A percentile compares a stretch with the other conserved stretches of the same genome.
These are phyloP conservation scores for Picathartes gymnocephalus DNA, from an alignment of 2,113 vertebrate species.

Conservation along the genomic window DNA sequence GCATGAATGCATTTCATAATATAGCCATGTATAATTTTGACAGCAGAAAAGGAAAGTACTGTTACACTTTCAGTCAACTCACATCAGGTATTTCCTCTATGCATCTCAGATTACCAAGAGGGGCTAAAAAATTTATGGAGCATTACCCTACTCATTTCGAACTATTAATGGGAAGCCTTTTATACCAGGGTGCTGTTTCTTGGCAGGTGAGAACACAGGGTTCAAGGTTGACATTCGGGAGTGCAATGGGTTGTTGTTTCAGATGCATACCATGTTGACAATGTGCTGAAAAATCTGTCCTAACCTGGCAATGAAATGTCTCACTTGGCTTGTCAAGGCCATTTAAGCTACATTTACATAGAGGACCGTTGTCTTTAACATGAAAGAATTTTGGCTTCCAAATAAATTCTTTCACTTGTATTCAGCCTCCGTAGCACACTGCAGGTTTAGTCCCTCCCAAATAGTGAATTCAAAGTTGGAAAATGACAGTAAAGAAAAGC, in stretches of 20 bases:
- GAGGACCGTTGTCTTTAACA: background rate
- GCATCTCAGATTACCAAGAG: background rate
- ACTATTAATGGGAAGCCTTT: background rate
- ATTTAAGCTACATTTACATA: background rate
- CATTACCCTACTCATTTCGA: background rate
- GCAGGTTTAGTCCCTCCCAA: background rate
- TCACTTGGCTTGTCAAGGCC: background rate
- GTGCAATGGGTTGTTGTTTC: background rate
- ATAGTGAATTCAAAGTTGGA: background rate
- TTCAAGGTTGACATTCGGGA: background rate
- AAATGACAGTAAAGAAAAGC: background rate
- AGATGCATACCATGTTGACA: background rate
- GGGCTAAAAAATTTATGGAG: background rate
- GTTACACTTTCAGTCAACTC: background rate
- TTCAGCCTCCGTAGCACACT: background rate
- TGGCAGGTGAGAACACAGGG: background rate
- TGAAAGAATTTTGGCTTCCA: background rate
- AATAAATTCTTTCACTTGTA: background rate
- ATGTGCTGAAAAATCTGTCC: background rate
- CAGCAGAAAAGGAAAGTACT: background rate
- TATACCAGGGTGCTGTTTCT: background rate
- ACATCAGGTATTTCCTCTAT: background rate
- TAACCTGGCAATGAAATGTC: background rate
- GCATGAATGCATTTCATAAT: constrained; percentile 1
- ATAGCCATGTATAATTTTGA: background rate